These are phyloP conservation scores for Paradoxurus hermaphroditus DNA, from an alignment of 2,113 vertebrate species.

Conservation along the genomic window DNA sequence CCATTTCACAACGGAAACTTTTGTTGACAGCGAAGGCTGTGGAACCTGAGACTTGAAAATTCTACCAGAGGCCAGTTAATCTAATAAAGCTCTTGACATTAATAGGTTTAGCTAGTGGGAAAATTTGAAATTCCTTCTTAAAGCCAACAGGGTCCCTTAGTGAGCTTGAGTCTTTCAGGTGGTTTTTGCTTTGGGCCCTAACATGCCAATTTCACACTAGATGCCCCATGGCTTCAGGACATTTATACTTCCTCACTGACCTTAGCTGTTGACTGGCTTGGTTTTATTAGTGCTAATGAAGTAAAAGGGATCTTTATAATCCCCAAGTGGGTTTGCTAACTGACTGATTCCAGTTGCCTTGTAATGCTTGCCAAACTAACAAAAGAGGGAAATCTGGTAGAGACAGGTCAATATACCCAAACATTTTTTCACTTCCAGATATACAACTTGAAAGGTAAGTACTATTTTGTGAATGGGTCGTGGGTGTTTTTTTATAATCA, in stretches of 20 bases:
- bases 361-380: not conserved
- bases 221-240: conserved; percentile 49
- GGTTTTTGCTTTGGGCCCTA: not conserved
- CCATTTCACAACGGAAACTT: conserved; percentile 65
- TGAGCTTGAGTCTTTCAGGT: conserved; percentile 56
- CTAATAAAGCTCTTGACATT: conserved; percentile 63
- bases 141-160: conserved; percentile 55
- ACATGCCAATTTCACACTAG: conserved; percentile 55
- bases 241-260: not conserved
- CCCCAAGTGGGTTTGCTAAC: not conserved
- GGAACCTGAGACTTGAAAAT: conserved; percentile 63
- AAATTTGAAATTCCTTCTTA: conserved; percentile 60
- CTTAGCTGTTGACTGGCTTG: not conserved
- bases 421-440: not conserved
- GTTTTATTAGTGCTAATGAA: not conserved
- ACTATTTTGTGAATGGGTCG: not conserved
- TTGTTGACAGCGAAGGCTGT: conserved; percentile 23
- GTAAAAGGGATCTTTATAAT: conserved; percentile 30
- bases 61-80: conserved; percentile 40
- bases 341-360: not conserved
- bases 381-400: not conserved
- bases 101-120: conserved; percentile 9
- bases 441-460: not conserved
- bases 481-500: not conserved
- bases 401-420: not conserved